phyloP scores from a whole-genome alignment of 2,797 vertebrate genomes.

The Percopsis omiscomaycus region DNA sequence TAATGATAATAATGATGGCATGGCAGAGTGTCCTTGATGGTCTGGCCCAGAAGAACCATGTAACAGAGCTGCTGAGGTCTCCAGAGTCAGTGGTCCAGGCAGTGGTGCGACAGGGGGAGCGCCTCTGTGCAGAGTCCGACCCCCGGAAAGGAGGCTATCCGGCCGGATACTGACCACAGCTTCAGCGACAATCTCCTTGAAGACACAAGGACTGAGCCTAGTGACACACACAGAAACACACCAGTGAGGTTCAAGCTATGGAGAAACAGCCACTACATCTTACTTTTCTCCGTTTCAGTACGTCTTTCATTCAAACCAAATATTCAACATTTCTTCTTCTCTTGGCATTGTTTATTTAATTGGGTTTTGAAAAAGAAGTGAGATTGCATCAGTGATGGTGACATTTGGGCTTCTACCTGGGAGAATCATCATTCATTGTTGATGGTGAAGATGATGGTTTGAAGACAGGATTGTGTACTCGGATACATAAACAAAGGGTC shows the following conservation, averaged over 20 bases:
- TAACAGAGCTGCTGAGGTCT: slow-evolving; percentile 65
- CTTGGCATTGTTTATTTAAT: slow-evolving; percentile 36
- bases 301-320: slow-evolving; percentile 40
- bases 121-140: slow-evolving; percentile 77
- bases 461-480: slow-evolving; percentile 11
- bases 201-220: slow-evolving; percentile 46
- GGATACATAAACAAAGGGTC: slow-evolving; percentile 12
- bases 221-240: slow-evolving; percentile 17
- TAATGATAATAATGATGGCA: neutral
- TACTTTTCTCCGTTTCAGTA: slow-evolving; percentile 27
- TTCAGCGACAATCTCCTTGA: slow-evolving; percentile 25
- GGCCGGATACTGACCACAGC: slow-evolving; percentile 75
- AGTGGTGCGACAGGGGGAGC: slow-evolving; percentile 73
- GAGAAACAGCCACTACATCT: slow-evolving; percentile 35
- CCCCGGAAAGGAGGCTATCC: slow-evolving; percentile 81
- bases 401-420: slow-evolving; percentile 47
- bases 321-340: slow-evolving; percentile 28
- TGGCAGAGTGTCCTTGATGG: slow-evolving; percentile 74
- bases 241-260: slow-evolving; percentile 5
- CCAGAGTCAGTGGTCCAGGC: slow-evolving; percentile 79
- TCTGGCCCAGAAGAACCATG: slow-evolving; percentile 77
- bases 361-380: slow-evolving; percentile 38
- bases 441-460: slow-evolving; percentile 32
- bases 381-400: slow-evolving; percentile 42
- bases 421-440: slow-evolving; percentile 31